These are phyloP conservation scores for Rattus norvegicus DNA, from an alignment of 2,113 vertebrate genomes.

Conservation along the genomic window DNA sequence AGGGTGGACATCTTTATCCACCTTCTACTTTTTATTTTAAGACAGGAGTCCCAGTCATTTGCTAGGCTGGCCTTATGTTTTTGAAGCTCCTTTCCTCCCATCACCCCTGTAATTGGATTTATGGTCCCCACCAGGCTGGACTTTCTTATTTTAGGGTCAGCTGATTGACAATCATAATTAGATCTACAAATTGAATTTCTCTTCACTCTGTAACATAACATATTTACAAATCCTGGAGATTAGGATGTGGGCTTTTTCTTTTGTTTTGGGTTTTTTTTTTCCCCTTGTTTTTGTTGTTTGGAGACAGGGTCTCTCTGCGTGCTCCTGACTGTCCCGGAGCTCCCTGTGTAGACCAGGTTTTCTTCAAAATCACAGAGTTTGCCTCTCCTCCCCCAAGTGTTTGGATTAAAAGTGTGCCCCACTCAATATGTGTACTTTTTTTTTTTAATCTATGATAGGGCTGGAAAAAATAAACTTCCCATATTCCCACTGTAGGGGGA, in stretches of 20 bases:
- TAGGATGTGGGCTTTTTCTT: background rate
- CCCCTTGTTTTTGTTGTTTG: background rate
- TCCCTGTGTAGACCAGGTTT: background rate
- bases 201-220: background rate
- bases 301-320: background rate
- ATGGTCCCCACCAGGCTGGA: background rate
- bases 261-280: background rate
- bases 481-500: background rate
- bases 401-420: background rate
- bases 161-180: background rate
- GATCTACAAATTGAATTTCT: background rate
- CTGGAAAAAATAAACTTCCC: background rate
- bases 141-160: constrained; percentile 38
- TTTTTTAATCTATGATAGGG: background rate
- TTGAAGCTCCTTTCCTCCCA: background rate
- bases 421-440: background rate
- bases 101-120: background rate
- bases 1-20: background rate
- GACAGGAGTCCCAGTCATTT: background rate
- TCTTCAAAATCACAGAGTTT: background rate
- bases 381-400: background rate
- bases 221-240: background rate
- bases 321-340: background rate
- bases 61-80: background rate
- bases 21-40: background rate